Base-by-base conservation (phyloP, 2,797 vertebrate species). In the Pangasius sanitwongsei region DNA sequence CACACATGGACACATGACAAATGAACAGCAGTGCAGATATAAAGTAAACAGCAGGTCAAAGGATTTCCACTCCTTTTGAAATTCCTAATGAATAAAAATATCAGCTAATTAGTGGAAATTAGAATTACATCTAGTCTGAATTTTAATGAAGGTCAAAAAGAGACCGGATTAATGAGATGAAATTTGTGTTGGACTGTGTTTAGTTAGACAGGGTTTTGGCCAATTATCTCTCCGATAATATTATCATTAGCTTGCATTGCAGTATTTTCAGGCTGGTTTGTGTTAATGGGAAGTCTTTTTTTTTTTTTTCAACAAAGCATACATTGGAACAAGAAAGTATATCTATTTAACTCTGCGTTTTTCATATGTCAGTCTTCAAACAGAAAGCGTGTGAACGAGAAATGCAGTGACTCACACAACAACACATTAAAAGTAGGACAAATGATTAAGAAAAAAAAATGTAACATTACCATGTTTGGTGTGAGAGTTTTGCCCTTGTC, bases 241-340 rank as follows among this genome's bases (percentile, higher is more conserved):
- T 86, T 89, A 89, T 87, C 78, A 59, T 75, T 89, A 90, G 75
- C 75, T 91, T 87, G 57, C 34, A 50, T 61, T 89, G 77, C 57
- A 44, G 81, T 23, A 44, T 83, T 83, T 61, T 8, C 44, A 61
- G 80, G 57, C 57, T 82, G 57, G 57, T 63, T 61, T 63, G 1
- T 63, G 34, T 44, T 50, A 59, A 78, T 16, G 6, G 28, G 12
- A n/a, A 34, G 25, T 74, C 23, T 70, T 69, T 34, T 65, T n/a
- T 75, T n/a, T n/a, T 55, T 31, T 53, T 80, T 28, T 23, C 4
- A 81, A 23, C 8, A 12, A 57, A 37, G 53, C 31, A 81, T 23
- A 37, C n/a, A 34, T 9, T 57, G 7, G n/a, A 80, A 34, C 7
- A 57, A 55, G 28, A n/a, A 77, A 50, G 25, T n/a, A 13, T 50